Conservation (phyloP, 1,140 invertebrate species). For the Helicorthomorpha holstii region DNA sequence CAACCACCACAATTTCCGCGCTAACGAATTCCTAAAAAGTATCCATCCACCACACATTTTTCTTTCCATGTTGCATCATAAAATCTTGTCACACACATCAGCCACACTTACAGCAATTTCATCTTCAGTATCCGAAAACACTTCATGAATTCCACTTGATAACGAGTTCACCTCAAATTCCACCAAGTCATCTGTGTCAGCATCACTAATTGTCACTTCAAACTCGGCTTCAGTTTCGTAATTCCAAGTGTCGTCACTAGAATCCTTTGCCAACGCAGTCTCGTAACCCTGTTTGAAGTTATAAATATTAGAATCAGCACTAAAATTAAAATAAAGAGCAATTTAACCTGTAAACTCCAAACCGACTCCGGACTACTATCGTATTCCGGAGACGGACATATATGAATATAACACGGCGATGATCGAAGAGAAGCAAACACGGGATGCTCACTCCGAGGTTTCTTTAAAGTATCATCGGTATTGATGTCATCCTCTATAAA, state of each 20-base stretch:
- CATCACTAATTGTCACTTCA: not conserved
- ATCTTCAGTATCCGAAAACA: not conserved
- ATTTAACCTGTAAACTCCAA: constrained; percentile 2
- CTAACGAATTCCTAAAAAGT: not conserved
- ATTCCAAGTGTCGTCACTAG: not conserved
- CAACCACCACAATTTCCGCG: not conserved
- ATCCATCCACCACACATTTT: not conserved
- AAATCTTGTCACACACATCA: not conserved
- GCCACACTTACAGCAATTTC: not conserved
- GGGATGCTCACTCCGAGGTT: not conserved
- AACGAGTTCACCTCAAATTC: not conserved
- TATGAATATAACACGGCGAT: not conserved
- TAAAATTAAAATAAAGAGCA: not conserved
- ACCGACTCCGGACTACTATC: constrained; percentile 3
- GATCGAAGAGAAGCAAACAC: not conserved
- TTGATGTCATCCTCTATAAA: not conserved
- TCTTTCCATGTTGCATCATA: not conserved
- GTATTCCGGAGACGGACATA: not conserved
- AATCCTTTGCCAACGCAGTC: constrained; percentile 3
- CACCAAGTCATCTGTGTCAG: not conserved
- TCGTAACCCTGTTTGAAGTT: constrained; percentile 1
- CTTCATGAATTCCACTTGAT: not conserved
- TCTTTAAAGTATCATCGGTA: not conserved
- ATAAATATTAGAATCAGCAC: not conserved
- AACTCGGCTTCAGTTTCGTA: not conserved